Evolutionary conservation across 2,888 invertebrate species (phyloP), one percentile per base, ranked within the genome.

Genomic region (Zonitis immaculata): DNA sequence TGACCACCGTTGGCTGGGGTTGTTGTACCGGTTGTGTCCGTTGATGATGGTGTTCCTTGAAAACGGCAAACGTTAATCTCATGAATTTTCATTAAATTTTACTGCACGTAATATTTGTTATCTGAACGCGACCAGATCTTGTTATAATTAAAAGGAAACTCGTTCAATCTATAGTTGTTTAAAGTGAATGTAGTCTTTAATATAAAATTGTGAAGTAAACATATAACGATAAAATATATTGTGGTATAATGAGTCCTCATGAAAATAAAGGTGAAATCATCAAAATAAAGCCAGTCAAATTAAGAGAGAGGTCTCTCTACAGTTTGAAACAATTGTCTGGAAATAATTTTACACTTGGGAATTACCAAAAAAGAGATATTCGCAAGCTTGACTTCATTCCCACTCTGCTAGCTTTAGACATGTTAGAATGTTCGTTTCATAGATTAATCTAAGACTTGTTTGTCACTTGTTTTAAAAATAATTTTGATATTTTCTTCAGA

Each of bases 1-100:
- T 63, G 73, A 73, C 62, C 61, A 52, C 57, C 80, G 78, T 56
- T 64, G 75, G 71, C 80, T 76, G 6, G 56, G 66, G 72, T 60
- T 25, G 42, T 55, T 46, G 47, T 57, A 14, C 52, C 53, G 6
- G 56, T 47, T 45, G 54, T 56, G 16, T 50, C 52, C 16, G 44
- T 49, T 27, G 58, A 54, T n/a, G 58, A 56, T 8, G 57, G 51
- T 25, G 57, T 54, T 25, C 59, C 57, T 57, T n/a, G n/a, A n/a
- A n/a, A n/a, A n/a, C n/a, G n/a, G n/a, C n/a, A n/a, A n/a, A n/a
- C n/a, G n/a, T n/a, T n/a, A n/a, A n/a, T n/a, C n/a, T n/a, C 9
- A 16, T 9, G 3, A 35, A 35, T 18, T 35, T 18, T 16, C 9
- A 35, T 35, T 35, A 35, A 35, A 4, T 35, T 35, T 35, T 16